Conservation (phyloP, 2,888 invertebrate species). For the Eupithecia abbreviata region DNA sequence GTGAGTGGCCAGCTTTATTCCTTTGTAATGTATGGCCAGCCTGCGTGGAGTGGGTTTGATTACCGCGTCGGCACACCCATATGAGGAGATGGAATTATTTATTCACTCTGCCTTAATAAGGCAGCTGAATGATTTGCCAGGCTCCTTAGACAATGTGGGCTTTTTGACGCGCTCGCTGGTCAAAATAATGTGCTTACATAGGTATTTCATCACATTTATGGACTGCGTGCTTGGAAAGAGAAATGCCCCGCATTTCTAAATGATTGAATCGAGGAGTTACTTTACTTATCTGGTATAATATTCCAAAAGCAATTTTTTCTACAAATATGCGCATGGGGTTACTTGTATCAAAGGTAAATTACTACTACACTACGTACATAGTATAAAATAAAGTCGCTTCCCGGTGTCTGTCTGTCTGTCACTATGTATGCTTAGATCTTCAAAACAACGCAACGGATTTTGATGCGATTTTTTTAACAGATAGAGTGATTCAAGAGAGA, state of each 20-base stretch:
- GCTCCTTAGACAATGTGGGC: slow-evolving; percentile 21
- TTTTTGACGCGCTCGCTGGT: not conserved
- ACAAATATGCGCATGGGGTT: not conserved
- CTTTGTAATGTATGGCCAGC: slow-evolving; percentile 30
- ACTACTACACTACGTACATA: too few relatives aligned
- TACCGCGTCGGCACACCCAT: slow-evolving; percentile 28
- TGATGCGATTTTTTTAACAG: too few relatives aligned
- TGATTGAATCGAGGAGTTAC: not conserved
- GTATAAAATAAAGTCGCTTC: too few relatives aligned
- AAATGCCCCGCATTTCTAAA: not conserved
- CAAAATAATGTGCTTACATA: not conserved
- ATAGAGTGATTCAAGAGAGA: too few relatives aligned
- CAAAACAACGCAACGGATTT: too few relatives aligned
- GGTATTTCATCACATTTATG: not conserved
- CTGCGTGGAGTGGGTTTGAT: slow-evolving; percentile 35
- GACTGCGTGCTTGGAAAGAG: not conserved
- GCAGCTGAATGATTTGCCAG: slow-evolving; percentile 33
- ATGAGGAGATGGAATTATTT: slow-evolving; percentile 33
- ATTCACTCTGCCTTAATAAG: slow-evolving; percentile 35
- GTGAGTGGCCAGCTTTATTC: slow-evolving; percentile 16
- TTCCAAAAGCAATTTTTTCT: not conserved
- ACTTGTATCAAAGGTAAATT: too few relatives aligned
- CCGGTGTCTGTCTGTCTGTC: too few relatives aligned
- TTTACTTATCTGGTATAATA: not conserved
- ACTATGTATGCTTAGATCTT: too few relatives aligned